Percentiles rank a stretch among this genome's conserved stretches.
phyloP scores from a whole-genome alignment of 2,888 invertebrate species.

The Habrosyne pyritoides region DNA sequence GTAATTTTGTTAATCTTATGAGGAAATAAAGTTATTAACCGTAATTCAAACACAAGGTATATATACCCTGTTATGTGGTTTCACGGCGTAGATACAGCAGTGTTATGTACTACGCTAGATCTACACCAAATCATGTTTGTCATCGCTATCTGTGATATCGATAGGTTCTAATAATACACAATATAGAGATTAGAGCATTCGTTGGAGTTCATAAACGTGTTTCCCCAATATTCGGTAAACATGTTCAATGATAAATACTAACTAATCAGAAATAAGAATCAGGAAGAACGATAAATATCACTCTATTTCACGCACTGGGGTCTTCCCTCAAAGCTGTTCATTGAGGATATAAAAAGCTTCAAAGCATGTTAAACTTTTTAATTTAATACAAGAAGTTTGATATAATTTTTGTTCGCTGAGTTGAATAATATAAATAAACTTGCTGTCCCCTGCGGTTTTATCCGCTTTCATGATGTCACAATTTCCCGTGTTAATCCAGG shows the following conservation, averaged over 20 bases:
- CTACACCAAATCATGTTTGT: neutral
- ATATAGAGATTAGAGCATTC: neutral
- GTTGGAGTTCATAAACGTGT: neutral
- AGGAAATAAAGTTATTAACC: too few relatives aligned
- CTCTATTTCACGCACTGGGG: neutral
- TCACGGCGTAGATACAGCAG: neutral
- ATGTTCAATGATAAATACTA: neutral
- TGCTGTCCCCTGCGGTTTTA: too few relatives aligned
- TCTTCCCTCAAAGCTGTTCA: too few relatives aligned
- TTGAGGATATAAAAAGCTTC: too few relatives aligned
- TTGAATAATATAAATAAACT: too few relatives aligned
- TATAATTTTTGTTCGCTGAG: too few relatives aligned
- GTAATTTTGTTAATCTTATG: too few relatives aligned
- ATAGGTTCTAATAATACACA: neutral
- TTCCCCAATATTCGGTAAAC: slow-evolving; percentile 2
- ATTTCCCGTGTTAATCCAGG: too few relatives aligned
- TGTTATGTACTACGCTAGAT: neutral
- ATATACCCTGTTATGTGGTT: neutral
- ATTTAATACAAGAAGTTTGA: too few relatives aligned
- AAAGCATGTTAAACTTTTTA: too few relatives aligned
- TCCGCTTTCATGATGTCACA: too few relatives aligned
- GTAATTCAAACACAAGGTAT: too few relatives aligned
- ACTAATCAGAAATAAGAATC: slow-evolving; percentile 1
- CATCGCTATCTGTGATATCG: neutral
- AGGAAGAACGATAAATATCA: neutral